phyloP scores from a whole-genome alignment of 1,140 invertebrate genomes.

The Drosophila suzukii region DNA sequence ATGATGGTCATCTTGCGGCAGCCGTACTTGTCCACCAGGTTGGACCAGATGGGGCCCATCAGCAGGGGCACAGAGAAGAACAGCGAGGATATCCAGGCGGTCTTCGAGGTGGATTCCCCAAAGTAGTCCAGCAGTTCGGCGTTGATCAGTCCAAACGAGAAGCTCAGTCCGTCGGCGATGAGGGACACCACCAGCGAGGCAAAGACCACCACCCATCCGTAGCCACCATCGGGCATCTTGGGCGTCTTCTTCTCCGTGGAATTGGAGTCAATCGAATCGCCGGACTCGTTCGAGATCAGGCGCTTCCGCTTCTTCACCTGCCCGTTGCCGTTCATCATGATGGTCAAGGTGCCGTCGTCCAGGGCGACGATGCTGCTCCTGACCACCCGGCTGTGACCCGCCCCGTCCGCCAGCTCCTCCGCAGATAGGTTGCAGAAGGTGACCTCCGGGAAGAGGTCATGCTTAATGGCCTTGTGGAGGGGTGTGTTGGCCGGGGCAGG shows the following conservation, averaged over 20 bases:
- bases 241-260: slow-evolving; percentile 75
- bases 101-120: slow-evolving; percentile 91
- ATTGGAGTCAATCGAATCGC: slow-evolving; percentile 77
- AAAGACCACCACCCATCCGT: slow-evolving; percentile 94
- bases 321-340: slow-evolving; percentile 44
- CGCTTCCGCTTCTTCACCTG: slow-evolving; percentile 76
- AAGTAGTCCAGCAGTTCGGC: slow-evolving; percentile 95
- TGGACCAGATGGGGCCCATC: slow-evolving; percentile 89
- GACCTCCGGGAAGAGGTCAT: slow-evolving; percentile 81
- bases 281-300: slow-evolving; percentile 80
- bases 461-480: slow-evolving; percentile 74
- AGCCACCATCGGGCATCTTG: slow-evolving; percentile 84
- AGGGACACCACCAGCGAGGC: slow-evolving; percentile 94
- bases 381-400: slow-evolving; percentile 45
- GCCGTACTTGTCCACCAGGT: slow-evolving; percentile 94
- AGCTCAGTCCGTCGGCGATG: slow-evolving; percentile 97
- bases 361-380: slow-evolving; percentile 68
- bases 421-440: slow-evolving; percentile 80
- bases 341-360: slow-evolving; percentile 48
- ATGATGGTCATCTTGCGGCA: slow-evolving; percentile 93
- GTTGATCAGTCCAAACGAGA: slow-evolving; percentile 96
- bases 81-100: slow-evolving; percentile 94
- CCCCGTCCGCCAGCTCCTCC: slow-evolving; percentile 63
- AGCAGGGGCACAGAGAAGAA: slow-evolving; percentile 95
- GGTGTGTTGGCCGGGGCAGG: slow-evolving; percentile 75